Base-by-base conservation (phyloP, 2,113 vertebrate species). In the Rhynchopsitta pachyrhyncha region DNA sequence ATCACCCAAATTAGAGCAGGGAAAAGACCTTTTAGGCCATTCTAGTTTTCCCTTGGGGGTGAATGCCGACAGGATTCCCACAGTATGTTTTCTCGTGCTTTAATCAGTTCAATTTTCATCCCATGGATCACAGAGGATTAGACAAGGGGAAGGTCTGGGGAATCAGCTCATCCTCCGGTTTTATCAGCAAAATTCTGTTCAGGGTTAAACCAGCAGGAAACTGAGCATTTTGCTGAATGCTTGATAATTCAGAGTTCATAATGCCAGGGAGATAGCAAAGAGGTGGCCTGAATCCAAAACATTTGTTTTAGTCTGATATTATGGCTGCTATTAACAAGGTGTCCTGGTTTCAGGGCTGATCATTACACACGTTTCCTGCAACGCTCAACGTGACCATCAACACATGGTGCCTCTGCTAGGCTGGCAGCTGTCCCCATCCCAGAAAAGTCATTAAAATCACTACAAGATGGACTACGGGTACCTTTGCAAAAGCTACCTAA, bases 361-460 rank as follows among this genome's bases (percentile, higher is more conserved):
- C 77, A 18, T 75, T 33, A 25, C 76, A 14, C 17, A 1, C 17
- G 20, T 49, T 77, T 19, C 49, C 83, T 63, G 42, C 84, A 28
- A 46, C 62, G 42, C 18, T 35, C 52, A 55, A 17, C 1, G 24
- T 31, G 57, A 15, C 93, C 85, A 91, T 49, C 59, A 90, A 3
- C 10, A 2, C 66, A 3, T 2, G 4, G 66, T 88, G 29, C 77
- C 64, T 28, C 18, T 42, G 52, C 69, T 19, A 35, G 1, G 79
- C 69, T n/a, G 77, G 64, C 82, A 94, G 79, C 86, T 82, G 57
- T 64, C 77, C 86, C 93, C 28, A 35, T 5, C 94, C 78, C 82
- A 62, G 92, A 80, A 69, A 93, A 92, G 75, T 63, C 90, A 92
- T 94, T 91, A 88, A 94, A 92, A 86, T 92, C 82, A 50, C 50